Evolutionary conservation across 2,888 invertebrate species (phyloP).

Genomic region (Tenthredo mesomela): DNA sequence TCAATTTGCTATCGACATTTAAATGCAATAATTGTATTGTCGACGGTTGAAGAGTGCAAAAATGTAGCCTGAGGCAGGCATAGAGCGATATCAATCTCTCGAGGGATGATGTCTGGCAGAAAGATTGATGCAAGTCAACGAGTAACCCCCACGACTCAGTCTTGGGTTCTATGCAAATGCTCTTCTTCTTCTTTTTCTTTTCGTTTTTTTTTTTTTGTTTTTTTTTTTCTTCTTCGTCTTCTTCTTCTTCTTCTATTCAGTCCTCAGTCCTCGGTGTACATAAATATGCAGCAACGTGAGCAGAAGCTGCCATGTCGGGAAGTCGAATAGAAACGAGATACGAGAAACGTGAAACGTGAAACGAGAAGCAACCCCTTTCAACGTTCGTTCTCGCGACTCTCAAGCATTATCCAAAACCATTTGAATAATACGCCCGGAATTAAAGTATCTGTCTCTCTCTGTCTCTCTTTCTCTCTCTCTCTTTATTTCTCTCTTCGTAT

Average conservation of each 20-base stretch:
- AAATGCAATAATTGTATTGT: neutral
- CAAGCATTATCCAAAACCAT: conserved; percentile 35
- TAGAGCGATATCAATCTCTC: conserved; percentile 3
- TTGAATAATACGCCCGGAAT: conserved; percentile 17
- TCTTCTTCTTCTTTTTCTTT: neutral
- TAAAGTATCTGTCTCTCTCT: neutral
- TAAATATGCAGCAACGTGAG: conserved; percentile 26
- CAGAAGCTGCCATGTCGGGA: neutral
- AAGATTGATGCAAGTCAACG: conserved; percentile 35
- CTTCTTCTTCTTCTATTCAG: neutral
- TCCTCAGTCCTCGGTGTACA: neutral
- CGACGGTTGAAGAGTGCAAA: neutral
- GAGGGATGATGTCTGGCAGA: neutral
- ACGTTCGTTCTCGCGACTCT: conserved; percentile 24
- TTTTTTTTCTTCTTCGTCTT: neutral
- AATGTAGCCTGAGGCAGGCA: neutral
- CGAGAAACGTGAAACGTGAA: neutral
- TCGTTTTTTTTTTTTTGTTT: neutral
- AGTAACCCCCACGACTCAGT: neutral
- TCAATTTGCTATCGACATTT: neutral
- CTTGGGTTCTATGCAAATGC: conserved; percentile 19
- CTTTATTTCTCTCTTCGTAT: no score
- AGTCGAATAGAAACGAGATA: conserved; percentile 5
- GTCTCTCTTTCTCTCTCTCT: neutral
- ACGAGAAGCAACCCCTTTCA: conserved; percentile 5